Evolutionary conservation across 2,797 vertebrate genomes (phyloP).

Genomic region (Sandelia bainsii): DNA sequence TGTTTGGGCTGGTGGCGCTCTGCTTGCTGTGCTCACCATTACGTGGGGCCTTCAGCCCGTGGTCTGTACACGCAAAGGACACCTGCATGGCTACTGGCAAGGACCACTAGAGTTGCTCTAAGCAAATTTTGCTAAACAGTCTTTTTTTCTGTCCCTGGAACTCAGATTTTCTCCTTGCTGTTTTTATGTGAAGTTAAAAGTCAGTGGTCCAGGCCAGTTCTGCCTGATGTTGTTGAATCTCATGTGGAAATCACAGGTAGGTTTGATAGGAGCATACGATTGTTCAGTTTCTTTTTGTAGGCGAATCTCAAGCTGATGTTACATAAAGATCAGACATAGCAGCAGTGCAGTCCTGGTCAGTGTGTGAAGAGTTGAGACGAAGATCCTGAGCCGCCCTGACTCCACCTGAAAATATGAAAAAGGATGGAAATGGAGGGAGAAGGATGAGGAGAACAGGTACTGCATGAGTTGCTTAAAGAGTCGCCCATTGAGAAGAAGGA

Average conservation of each 20-base stretch:
- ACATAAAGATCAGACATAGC: constrained; percentile 37
- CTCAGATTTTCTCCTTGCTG: constrained; percentile 6
- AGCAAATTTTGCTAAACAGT: constrained; percentile 26
- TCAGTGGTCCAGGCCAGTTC: constrained; percentile 35
- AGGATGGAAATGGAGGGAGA: constrained; percentile 68
- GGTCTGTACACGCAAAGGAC: constrained; percentile 97
- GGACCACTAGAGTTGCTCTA: constrained; percentile 39
- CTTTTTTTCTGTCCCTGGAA: constrained; percentile 3
- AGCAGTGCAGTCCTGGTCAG: constrained; percentile 42
- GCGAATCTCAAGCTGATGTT: constrained; percentile 36
- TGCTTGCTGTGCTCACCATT: constrained; percentile 97
- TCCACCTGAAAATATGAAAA: constrained; percentile 74
- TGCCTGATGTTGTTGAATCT: constrained; percentile 37
- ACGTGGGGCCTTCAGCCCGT: constrained; percentile 93
- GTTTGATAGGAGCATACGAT: constrained; percentile 17
- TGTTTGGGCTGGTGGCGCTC: constrained; percentile 90
- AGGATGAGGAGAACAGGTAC: constrained; percentile 56
- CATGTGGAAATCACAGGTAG: constrained; percentile 47
- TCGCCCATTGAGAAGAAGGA: constrained; percentile 24
- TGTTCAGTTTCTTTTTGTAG: constrained; percentile 16
- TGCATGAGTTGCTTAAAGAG: constrained; percentile 51
- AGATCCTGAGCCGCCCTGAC: constrained; percentile 40
- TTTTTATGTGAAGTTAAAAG: constrained; percentile 38
- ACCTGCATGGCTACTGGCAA: constrained; percentile 92
- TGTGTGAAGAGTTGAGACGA: constrained; percentile 37